phyloP scores from a whole-genome alignment of 2,113 vertebrate species.

The Otocyon megalotis region DNA sequence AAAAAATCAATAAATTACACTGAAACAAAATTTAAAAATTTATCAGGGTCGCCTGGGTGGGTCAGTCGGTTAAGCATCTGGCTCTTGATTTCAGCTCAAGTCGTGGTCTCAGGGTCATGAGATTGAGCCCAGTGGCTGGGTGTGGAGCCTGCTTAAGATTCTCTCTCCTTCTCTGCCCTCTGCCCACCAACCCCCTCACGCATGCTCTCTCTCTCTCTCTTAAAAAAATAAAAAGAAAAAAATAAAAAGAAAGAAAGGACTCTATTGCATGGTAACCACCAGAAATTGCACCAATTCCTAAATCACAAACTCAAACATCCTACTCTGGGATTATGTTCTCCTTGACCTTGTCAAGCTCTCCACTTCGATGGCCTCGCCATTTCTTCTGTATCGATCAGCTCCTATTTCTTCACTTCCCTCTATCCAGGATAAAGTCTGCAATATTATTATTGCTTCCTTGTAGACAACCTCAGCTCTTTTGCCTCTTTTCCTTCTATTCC shows the following conservation, averaged over 20 bases:
- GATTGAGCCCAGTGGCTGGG: not conserved
- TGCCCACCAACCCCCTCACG: not conserved
- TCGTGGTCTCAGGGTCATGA: not conserved
- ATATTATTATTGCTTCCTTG: not conserved
- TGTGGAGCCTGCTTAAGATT: too few relatives aligned
- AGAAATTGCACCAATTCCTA: not conserved
- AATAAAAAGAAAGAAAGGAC: not conserved
- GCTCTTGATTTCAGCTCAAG: not conserved
- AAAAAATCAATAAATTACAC: not conserved
- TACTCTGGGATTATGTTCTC: not conserved
- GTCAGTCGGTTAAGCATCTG: not conserved
- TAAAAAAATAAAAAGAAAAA: not conserved
- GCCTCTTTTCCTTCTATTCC: not conserved
- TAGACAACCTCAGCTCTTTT: not conserved
- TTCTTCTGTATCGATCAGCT: not conserved
- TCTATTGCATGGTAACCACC: not conserved
- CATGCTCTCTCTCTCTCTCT: not conserved
- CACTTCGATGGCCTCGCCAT: not conserved
- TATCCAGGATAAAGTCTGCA: not conserved
- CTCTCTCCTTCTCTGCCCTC: not conserved
- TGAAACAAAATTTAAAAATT: slow-evolving; percentile 5
- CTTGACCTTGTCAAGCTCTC: not conserved
- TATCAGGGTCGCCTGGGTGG: not conserved
- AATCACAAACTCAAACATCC: not conserved
- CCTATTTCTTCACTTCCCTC: not conserved